These are phyloP conservation scores for Procambarus virginalis DNA, from an alignment of 1,140 invertebrate genomes.

Conservation along the genomic window DNA sequence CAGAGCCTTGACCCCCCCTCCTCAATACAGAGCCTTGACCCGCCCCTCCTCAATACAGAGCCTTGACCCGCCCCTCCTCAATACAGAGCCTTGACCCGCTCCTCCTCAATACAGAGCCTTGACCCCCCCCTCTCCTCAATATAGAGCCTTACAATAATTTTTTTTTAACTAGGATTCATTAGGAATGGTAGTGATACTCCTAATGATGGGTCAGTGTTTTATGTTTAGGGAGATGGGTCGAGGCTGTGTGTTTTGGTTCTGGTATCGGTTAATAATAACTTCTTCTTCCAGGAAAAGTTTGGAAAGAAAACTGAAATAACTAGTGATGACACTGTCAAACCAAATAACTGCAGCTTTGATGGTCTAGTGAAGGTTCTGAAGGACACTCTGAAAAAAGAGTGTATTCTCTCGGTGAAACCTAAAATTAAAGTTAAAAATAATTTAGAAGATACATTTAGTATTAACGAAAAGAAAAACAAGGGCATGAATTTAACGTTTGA, in stretches of 20 bases:
- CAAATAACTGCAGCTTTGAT: background rate
- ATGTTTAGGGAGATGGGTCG: too few species aligned
- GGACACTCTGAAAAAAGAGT: background rate
- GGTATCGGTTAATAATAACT: background rate
- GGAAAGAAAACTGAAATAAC: background rate
- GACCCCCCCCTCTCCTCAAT: too few species aligned
- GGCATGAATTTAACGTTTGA: background rate
- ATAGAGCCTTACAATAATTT: too few species aligned
- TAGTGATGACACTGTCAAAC: background rate
- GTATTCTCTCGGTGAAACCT: background rate
- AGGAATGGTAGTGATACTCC: too few species aligned
- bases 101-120: too few species aligned
- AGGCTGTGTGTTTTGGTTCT: background rate
- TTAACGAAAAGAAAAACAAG: background rate
- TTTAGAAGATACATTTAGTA: background rate
- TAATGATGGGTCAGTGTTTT: too few species aligned
- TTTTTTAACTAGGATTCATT: too few species aligned
- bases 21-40: too few species aligned
- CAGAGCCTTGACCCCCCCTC: too few species aligned
- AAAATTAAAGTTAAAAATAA: background rate
- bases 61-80: too few species aligned
- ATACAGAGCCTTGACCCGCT: too few species aligned
- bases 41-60: too few species aligned
- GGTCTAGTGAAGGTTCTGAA: background rate
- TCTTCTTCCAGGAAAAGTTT: background rate